Evolutionary conservation across 2,888 invertebrate species (phyloP).

Genomic region (Brenthis ino): DNA sequence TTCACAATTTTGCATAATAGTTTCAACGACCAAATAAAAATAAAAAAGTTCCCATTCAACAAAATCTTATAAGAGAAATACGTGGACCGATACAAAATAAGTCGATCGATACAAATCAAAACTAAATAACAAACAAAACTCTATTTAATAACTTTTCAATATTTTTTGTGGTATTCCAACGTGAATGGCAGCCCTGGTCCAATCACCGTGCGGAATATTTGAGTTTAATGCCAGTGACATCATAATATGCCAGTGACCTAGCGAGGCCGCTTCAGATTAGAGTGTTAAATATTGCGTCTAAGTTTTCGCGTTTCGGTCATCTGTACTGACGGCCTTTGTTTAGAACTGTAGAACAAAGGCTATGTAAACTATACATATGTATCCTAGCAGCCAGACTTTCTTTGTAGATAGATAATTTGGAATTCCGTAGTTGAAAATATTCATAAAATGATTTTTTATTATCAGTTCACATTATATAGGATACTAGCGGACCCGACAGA

Average conservation of each 20-base stretch:
- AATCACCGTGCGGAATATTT: slow-evolving; percentile 57
- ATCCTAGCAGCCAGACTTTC: slow-evolving; percentile 1
- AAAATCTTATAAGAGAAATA: no score
- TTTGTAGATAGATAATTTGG: neutral
- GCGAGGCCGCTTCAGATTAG: slow-evolving; percentile 60
- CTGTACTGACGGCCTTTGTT: slow-evolving; percentile 34
- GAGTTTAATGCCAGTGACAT: slow-evolving; percentile 62
- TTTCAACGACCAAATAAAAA: no score
- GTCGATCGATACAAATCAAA: no score
- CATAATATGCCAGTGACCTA: slow-evolving; percentile 74
- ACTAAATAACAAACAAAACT: neutral
- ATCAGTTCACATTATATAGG: neutral
- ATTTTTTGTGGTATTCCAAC: slow-evolving; percentile 13
- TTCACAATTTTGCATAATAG: no score
- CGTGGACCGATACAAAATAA: no score
- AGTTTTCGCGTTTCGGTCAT: slow-evolving; percentile 44
- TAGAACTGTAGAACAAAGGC: neutral
- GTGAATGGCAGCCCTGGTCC: slow-evolving; percentile 35
- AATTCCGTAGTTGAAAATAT: neutral
- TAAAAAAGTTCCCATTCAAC: no score
- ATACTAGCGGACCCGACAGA: no score
- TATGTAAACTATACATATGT: neutral
- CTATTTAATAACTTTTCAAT: neutral
- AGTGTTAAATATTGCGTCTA: slow-evolving; percentile 55
- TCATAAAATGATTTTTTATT: slow-evolving; percentile 8